These are phyloP conservation scores for Datnioides undecimradiatus DNA, from an alignment of 2,113 vertebrate species.

Conservation along the genomic window DNA sequence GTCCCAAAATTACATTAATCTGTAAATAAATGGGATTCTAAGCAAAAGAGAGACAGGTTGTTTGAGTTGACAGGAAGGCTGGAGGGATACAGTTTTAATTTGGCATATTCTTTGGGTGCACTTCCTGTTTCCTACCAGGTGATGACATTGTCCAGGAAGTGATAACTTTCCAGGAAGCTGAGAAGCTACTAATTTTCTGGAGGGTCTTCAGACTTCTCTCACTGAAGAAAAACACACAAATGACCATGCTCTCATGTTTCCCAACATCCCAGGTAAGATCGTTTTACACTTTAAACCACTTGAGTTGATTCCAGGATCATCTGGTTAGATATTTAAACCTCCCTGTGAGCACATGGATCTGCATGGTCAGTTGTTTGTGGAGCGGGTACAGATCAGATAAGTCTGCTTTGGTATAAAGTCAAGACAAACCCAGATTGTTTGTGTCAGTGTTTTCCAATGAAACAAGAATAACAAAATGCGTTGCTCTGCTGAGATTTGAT, in stretches of 20 bases:
- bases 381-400: background rate
- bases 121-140: background rate
- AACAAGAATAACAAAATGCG: background rate
- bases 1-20: too few relatives aligned
- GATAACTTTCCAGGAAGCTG: background rate
- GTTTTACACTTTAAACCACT: too few relatives aligned
- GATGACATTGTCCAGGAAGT: slow-evolving; percentile 4
- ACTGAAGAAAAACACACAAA: too few relatives aligned
- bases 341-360: background rate
- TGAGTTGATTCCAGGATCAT: background rate
- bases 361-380: background rate
- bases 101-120: background rate
- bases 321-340: background rate
- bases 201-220: background rate
- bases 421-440: background rate
- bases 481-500: slow-evolving; percentile 1
- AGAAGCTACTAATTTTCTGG: background rate
- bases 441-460: background rate
- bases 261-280: background rate
- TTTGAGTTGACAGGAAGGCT: background rate
- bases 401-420: slow-evolving; percentile 16
- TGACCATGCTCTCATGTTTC: too few relatives aligned
- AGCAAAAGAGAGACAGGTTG: background rate
- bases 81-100: background rate
- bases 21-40: background rate